Evolutionary conservation across 2,888 invertebrate species (phyloP).

Genomic region (Saturnia pavonia): DNA sequence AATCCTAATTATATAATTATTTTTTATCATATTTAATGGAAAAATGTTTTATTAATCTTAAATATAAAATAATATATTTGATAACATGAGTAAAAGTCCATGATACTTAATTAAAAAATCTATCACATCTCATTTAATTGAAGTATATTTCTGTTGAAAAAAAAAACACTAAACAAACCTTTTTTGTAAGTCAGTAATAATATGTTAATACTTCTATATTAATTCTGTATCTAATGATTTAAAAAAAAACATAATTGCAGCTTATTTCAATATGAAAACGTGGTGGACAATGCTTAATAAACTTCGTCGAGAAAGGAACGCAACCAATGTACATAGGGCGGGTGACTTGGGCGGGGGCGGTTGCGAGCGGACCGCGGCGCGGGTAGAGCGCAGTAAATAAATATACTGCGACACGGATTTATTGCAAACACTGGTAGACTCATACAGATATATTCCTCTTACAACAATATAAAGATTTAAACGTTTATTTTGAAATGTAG

Average conservation of each 20-base stretch:
- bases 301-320: constrained; percentile 14
- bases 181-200: too few species aligned
- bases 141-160: too few species aligned
- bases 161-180: too few species aligned
- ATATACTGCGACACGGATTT: constrained; percentile 72
- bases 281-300: constrained; percentile 15
- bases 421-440: constrained; percentile 62
- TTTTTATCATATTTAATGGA: too few species aligned
- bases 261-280: constrained; percentile 12
- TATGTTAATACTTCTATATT: neutral
- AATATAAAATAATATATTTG: too few species aligned
- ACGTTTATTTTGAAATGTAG: neutral
- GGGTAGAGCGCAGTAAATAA: constrained; percentile 61
- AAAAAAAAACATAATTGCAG: neutral
- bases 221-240: neutral
- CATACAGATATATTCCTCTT: constrained; percentile 20
- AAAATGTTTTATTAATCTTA: too few species aligned
- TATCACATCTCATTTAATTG: too few species aligned
- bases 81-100: too few species aligned
- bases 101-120: too few species aligned
- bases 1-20: too few species aligned
- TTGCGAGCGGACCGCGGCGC: constrained; percentile 38
- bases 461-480: constrained; percentile 15
- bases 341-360: constrained; percentile 39
- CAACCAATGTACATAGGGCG: constrained; percentile 31